phyloP scores from a whole-genome alignment of 2,888 invertebrate genomes.

The Rhodophaea formosa region DNA sequence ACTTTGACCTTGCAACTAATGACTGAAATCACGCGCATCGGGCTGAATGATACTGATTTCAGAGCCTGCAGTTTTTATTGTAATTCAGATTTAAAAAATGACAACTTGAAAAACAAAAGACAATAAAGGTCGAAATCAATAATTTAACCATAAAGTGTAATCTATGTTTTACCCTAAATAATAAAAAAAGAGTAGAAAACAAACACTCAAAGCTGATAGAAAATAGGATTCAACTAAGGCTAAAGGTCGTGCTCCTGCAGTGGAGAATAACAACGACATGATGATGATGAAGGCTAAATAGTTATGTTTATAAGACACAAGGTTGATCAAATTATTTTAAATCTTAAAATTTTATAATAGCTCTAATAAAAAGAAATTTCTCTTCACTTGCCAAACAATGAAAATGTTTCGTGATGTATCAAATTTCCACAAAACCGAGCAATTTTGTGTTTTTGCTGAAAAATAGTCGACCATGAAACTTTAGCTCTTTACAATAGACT shows the following conservation, averaged over 20 bases:
- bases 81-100: background rate
- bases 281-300: no score
- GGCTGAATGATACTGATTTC: constrained; percentile 1
- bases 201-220: no score
- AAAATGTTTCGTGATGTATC: background rate
- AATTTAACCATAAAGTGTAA: no score
- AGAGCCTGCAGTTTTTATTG: background rate
- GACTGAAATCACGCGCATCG: constrained; percentile 18
- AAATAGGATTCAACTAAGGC: no score
- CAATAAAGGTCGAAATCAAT: no score
- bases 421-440: background rate
- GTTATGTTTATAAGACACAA: no score
- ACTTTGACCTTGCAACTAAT: constrained; percentile 29
- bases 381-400: background rate
- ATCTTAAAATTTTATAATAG: background rate
- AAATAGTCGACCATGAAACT: background rate
- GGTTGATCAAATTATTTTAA: background rate
- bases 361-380: background rate
- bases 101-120: no score
- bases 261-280: no score
- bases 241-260: no score
- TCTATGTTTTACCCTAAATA: no score
- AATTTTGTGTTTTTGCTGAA: constrained; percentile 4
- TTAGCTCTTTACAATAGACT: constrained; percentile 7
- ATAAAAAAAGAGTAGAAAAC: no score